Evolutionary conservation across 1,140 invertebrate genomes (phyloP).

Genomic region (Trichonephila clavata): DNA sequence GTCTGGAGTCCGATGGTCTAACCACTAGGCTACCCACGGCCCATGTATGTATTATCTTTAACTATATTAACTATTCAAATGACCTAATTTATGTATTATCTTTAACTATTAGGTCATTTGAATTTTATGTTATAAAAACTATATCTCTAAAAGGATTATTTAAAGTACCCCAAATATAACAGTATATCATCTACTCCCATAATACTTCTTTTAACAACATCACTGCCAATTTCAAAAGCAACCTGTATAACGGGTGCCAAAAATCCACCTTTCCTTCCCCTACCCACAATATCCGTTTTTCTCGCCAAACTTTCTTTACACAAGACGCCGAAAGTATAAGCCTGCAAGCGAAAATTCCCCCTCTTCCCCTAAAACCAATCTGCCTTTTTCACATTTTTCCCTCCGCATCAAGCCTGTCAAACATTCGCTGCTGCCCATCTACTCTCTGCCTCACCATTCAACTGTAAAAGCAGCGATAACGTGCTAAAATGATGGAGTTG

Average conservation of each 20-base stretch:
- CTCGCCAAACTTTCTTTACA: conserved; percentile 1
- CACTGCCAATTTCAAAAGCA: background rate
- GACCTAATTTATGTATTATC: too few relatives aligned
- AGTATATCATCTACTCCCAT: too few relatives aligned
- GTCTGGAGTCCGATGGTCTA: too few relatives aligned
- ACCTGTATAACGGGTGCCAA: background rate
- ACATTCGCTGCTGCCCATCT: background rate
- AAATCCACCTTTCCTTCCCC: background rate
- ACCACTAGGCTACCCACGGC: too few relatives aligned
- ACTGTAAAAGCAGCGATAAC: conserved; percentile 61
- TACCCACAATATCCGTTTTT: background rate
- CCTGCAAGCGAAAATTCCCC: background rate
- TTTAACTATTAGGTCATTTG: too few relatives aligned
- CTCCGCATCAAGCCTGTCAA: background rate
- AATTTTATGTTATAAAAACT: too few relatives aligned
- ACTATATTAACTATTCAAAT: too few relatives aligned
- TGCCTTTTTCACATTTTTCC: conserved; percentile 4
- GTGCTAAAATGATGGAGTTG: conserved; percentile 58
- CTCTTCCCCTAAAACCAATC: background rate
- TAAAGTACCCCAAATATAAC: too few relatives aligned
- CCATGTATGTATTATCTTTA: too few relatives aligned
- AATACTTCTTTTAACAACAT: too few relatives aligned
- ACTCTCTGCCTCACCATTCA: background rate
- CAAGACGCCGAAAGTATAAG: background rate
- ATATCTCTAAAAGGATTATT: too few relatives aligned